Percentiles rank a stretch among this genome's conserved stretches.
Evolutionary conservation across 1,140 invertebrate genomes (phyloP).

Genomic region (Hermatobates lingyangjiaoensis): DNA sequence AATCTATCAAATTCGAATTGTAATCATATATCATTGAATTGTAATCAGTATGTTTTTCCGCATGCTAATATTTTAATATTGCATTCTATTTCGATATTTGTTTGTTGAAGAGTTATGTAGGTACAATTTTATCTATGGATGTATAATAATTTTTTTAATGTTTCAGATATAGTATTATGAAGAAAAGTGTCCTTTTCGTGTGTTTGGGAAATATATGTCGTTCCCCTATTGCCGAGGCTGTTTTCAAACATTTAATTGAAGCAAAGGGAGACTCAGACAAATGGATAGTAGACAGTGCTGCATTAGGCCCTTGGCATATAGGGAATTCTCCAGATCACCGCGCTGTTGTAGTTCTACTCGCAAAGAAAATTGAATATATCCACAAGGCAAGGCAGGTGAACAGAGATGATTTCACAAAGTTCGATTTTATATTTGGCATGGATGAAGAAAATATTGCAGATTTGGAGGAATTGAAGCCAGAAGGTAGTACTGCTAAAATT

Average conservation of each 20-base stretch:
- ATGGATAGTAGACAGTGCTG: conserved; percentile 80
- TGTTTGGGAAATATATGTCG: conserved; percentile 70
- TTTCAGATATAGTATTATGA: no score
- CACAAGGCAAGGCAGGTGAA: conserved; percentile 32
- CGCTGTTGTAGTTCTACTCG: conserved; percentile 46
- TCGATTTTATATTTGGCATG: conserved; percentile 82
- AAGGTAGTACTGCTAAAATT: conserved; percentile 42
- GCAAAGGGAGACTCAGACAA: conserved; percentile 35
- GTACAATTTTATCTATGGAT: no score
- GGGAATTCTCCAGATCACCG: conserved; percentile 61
- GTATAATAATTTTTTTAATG: no score
- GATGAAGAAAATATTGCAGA: conserved; percentile 61
- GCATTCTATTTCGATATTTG: no score
- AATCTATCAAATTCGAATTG: no score
- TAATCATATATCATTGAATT: no score
- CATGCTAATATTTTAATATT: no score
- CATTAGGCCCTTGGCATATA: conserved; percentile 62
- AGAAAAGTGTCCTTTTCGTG: conserved; percentile 18
- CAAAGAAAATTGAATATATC: conserved; percentile 18
- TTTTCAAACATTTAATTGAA: conserved; percentile 53
- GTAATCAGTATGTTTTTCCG: no score
- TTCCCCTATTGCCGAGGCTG: conserved; percentile 85
- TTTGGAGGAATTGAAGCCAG: conserved; percentile 38
- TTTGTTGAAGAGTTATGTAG: no score
- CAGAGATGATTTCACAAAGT: conserved; percentile 49